These are phyloP conservation scores for Dioctria linearis DNA, from an alignment of 2,888 invertebrate species.

Conservation along the genomic window DNA sequence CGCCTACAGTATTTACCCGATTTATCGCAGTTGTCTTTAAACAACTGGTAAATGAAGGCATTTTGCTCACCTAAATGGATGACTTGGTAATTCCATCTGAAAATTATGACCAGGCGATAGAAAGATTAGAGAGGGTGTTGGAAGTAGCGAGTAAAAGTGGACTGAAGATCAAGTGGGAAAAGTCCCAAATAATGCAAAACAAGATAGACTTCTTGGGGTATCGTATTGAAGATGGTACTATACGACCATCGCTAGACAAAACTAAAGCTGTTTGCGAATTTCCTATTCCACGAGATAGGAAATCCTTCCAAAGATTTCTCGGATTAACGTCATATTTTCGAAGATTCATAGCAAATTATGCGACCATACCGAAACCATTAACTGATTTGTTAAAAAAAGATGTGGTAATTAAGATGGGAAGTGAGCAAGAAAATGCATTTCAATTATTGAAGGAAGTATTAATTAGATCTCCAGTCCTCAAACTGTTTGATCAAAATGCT, in stretches of 20 bases:
- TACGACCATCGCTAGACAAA: too few relatives aligned
- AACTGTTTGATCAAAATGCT: constrained; percentile 47
- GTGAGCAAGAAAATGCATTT: constrained; percentile 14
- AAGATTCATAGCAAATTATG: constrained; percentile 13
- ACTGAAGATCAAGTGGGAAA: too few relatives aligned
- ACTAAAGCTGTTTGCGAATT: constrained; percentile 41
- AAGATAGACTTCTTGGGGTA: too few relatives aligned
- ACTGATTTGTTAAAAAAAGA: constrained; percentile 36
- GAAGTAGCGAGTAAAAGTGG: constrained; percentile 2
- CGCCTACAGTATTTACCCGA: constrained; percentile 64
- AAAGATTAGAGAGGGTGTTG: constrained; percentile 1
- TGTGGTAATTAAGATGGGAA: background rate
- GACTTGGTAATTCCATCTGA: too few relatives aligned
- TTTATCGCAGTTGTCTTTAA: constrained; percentile 18
- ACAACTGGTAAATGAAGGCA: constrained; percentile 30
- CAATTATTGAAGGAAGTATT: constrained; percentile 11
- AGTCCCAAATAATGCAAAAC: too few relatives aligned
- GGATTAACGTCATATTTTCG: constrained; percentile 45
- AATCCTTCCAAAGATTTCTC: background rate
- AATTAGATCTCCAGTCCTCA: constrained; percentile 33
- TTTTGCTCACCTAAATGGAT: constrained; percentile 25
- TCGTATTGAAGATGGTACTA: too few relatives aligned
- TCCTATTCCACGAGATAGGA: constrained; percentile 19
- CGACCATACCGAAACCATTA: too few relatives aligned
- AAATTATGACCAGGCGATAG: constrained; percentile 38